phyloP scores from a whole-genome alignment of 2,113 vertebrate genomes.

The Mohoua ochrocephala region DNA sequence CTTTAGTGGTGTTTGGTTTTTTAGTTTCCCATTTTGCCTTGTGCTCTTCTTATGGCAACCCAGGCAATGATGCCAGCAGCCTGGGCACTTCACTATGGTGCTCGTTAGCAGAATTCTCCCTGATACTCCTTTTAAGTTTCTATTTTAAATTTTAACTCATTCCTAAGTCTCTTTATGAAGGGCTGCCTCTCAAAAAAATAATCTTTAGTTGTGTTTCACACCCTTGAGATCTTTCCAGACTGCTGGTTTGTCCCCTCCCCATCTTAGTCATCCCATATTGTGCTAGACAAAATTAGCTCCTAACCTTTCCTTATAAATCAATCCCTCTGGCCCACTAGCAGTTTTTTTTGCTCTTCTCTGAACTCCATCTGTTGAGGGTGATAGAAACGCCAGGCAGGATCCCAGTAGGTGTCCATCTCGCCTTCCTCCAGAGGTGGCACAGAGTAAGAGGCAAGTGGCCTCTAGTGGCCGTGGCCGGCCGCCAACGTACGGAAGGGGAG shows the following conservation, averaged over 20 bases:
- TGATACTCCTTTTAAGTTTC: background rate
- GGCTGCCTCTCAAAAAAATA: background rate
- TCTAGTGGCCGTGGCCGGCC: background rate
- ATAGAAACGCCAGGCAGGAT: background rate
- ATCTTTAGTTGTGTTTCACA: background rate
- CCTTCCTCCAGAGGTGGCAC: background rate
- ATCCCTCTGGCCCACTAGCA: slow-evolving; percentile 14
- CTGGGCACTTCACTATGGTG: background rate
- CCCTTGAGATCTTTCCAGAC: slow-evolving; percentile 48
- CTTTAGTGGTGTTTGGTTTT: background rate
- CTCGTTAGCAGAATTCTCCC: background rate
- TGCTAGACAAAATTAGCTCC: slow-evolving; percentile 44
- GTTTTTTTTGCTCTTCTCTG: background rate
- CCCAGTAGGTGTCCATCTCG: background rate
- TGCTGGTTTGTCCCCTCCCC: slow-evolving; percentile 39
- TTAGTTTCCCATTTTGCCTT: background rate
- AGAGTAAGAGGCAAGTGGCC: slow-evolving; percentile 29
- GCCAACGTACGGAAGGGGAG: background rate
- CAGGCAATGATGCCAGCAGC: background rate
- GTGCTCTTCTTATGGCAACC: background rate
- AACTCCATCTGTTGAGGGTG: background rate
- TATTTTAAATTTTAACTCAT: background rate
- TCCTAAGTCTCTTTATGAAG: background rate
- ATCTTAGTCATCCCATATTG: slow-evolving; percentile 50
- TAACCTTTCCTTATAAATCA: slow-evolving; percentile 49